Evolutionary conservation across 2,888 invertebrate genomes (phyloP), one percentile per base, ranked within the genome.

Genomic region (Drosophila nigricruria): DNA sequence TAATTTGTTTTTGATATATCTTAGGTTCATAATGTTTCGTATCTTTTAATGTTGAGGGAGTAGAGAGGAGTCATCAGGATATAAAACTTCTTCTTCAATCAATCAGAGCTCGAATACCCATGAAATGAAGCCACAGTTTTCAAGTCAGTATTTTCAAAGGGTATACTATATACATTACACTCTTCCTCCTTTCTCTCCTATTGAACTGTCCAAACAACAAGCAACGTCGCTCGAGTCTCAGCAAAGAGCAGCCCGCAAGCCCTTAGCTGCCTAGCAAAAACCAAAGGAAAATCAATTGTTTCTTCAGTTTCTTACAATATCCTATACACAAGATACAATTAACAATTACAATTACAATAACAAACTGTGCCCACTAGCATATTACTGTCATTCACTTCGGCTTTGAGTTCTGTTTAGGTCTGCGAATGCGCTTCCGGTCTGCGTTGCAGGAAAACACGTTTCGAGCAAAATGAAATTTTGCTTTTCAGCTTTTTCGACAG

Each of bases 351-450:
- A 36, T 25, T 23, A 38, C 53, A 25, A 53, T 23, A 38, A 27
- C 53, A 53, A 25, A 53, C 53, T 36, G 2, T 52, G 52, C n/a
- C 40, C 47, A 14, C 38, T 43, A 10, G 43, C 30, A 36, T 59
- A 58, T 61, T 50, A 68, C 57, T 56, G 57, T 60, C 83, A 81
- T 76, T 81, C 83, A 76, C 60, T 66, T 50, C 57, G 73, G 61
- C 80, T 75, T 66, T 34, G 53, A 53, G 82, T 80, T 87, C 60
- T 87, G 79, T 76, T 88, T 81, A 81, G 83, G 83, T 86, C 69
- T 73, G 79, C 86, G 73, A 83, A 76, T 86, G 80, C 75, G 73
- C 80, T 88, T 86, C 88, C 85, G 85, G 88, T 78, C 81, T 65
- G 74, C 54, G 70, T 45, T 70, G 70, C 72, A 75, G 82, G 79